Evolutionary conservation across 2,797 vertebrate species (phyloP).

Genomic region (Etheostoma perlongum): DNA sequence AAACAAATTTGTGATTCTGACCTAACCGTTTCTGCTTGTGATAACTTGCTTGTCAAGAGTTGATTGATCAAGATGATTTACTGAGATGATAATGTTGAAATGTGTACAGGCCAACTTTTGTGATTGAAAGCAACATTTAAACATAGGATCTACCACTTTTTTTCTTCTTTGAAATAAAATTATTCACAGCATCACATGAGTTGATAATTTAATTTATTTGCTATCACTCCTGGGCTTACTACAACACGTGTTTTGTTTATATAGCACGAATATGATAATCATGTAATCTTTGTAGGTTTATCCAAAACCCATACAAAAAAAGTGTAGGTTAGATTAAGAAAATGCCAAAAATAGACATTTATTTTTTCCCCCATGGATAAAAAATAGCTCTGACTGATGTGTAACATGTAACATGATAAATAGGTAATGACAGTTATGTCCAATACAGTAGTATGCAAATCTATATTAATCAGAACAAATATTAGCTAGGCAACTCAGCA

Average conservation of each 20-base stretch:
- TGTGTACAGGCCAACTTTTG: conserved; percentile 23
- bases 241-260: not conserved
- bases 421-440: not conserved
- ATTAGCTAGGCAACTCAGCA: not conserved
- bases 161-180: conserved; percentile 52
- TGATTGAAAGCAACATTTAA: conserved; percentile 40
- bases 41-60: conserved; percentile 22
- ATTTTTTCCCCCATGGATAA: not conserved
- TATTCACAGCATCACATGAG: not conserved
- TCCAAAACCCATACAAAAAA: not conserved
- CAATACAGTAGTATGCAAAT: not conserved
- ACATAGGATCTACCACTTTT: conserved; percentile 5
- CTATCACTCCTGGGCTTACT: not conserved
- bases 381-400: not conserved
- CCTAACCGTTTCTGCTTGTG: conserved; percentile 18
- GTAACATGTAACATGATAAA: not conserved
- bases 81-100: conserved; percentile 15
- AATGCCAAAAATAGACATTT: not conserved
- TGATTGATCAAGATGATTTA: conserved; percentile 27
- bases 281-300: not conserved
- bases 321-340: not conserved
- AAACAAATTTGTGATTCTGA: not conserved
- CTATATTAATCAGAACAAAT: too few species aligned
- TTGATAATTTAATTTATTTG: not conserved
- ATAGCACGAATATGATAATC: not conserved